Evolutionary conservation across 2,888 invertebrate genomes (phyloP).

Genomic region (Pecten maximus): DNA sequence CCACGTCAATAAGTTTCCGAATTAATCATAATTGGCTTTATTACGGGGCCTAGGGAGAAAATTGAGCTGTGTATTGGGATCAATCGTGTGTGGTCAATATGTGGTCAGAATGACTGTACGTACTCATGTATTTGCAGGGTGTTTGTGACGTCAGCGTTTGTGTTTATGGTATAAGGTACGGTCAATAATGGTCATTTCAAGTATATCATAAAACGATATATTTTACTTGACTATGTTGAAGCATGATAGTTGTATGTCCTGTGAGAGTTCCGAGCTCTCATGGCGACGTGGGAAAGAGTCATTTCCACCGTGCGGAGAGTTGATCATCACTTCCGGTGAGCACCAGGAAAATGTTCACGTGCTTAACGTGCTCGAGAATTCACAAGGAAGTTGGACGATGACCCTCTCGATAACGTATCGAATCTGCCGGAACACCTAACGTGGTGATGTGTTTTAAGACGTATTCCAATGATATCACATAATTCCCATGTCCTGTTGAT

Average conservation of each 20-base stretch:
- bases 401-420: background rate
- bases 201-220: conserved; percentile 12
- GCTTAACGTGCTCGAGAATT: background rate
- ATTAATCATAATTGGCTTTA: conserved; percentile 30
- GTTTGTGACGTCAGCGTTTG: background rate
- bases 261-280: too few species aligned
- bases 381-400: background rate
- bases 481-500: background rate
- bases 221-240: too few species aligned
- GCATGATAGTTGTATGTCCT: too few species aligned
- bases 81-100: background rate
- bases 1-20: background rate
- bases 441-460: background rate
- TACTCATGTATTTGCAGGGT: background rate
- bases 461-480: background rate
- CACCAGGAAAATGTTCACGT: background rate
- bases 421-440: background rate
- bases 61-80: background rate
- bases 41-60: background rate
- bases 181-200: background rate
- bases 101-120: background rate
- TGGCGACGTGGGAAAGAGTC: background rate
- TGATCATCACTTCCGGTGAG: background rate
- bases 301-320: too few species aligned
- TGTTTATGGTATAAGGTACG: background rate